phyloP scores from a whole-genome alignment of 2,888 invertebrate species.

The Papilio protenor region DNA sequence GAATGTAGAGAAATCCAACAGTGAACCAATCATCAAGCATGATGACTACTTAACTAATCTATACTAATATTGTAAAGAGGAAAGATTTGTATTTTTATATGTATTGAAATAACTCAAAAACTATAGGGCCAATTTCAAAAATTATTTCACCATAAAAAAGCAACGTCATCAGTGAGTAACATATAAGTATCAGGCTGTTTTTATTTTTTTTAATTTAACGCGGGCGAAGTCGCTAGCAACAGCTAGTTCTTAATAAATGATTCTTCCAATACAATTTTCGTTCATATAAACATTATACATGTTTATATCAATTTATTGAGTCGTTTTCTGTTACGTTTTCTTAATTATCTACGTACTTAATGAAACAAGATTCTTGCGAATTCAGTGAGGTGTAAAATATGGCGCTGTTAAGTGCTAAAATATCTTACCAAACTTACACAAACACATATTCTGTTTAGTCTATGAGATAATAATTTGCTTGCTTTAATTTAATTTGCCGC shows the following conservation, averaged over 20 bases:
- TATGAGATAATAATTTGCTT: constrained; percentile 27
- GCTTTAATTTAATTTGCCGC: not conserved
- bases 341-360: constrained; percentile 25
- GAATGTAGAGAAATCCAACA: too few relatives aligned
- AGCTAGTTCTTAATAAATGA: not conserved
- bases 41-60: too few relatives aligned
- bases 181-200: too few relatives aligned
- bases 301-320: not conserved
- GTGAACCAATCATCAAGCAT: too few relatives aligned
- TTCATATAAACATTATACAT: not conserved
- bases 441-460: constrained; percentile 25
- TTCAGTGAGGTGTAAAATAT: constrained; percentile 30
- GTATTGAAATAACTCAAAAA: too few relatives aligned
- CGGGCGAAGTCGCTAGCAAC: too few relatives aligned
- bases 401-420: constrained; percentile 25
- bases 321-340: constrained; percentile 4
- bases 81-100: too few relatives aligned
- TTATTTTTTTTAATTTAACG: too few relatives aligned
- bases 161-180: too few relatives aligned
- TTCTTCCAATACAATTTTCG: not conserved
- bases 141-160: too few relatives aligned
- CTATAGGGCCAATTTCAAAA: too few relatives aligned
- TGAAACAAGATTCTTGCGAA: constrained; percentile 29
- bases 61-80: too few relatives aligned
- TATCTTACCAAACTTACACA: constrained; percentile 24